Percentiles rank a stretch among this genome's conserved stretches.
These are phyloP conservation scores for Bedellia somnulentella DNA, from an alignment of 2,888 invertebrate genomes.

Conservation along the genomic window DNA sequence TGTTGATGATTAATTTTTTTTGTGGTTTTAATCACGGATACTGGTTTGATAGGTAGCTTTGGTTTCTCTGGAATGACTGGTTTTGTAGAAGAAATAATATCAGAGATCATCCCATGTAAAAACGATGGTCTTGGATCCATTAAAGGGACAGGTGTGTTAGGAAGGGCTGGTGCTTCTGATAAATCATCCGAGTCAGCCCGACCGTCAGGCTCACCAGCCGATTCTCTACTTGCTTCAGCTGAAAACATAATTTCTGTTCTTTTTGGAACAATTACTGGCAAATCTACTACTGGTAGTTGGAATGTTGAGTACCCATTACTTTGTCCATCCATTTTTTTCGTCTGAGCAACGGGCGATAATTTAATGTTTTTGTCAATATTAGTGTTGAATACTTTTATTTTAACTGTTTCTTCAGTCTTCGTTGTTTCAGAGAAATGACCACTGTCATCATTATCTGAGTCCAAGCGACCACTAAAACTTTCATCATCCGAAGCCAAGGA, in stretches of 20 bases:
- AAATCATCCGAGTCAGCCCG: conserved; percentile 78
- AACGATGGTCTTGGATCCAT: conserved; percentile 68
- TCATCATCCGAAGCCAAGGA: conserved; percentile 54
- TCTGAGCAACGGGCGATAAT: conserved; percentile 41
- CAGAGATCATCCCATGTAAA: conserved; percentile 66
- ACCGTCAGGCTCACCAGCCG: conserved; percentile 86
- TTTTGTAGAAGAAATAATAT: conserved; percentile 39
- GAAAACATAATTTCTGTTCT: conserved; percentile 37
- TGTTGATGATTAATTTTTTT: conserved; percentile 30
- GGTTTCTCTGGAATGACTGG: conserved; percentile 77
- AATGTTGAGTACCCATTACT: conserved; percentile 49
- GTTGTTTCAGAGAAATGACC: conserved; percentile 50
- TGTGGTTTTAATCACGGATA: conserved; percentile 55
- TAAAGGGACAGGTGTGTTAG: conserved; percentile 68
- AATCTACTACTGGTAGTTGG: conserved; percentile 48
- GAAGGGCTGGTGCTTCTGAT: conserved; percentile 69
- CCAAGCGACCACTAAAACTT: conserved; percentile 53
- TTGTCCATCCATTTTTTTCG: conserved; percentile 47
- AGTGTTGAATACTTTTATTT: conserved; percentile 52
- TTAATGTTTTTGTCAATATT: conserved; percentile 39
- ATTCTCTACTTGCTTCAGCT: conserved; percentile 70
- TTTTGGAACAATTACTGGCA: conserved; percentile 49
- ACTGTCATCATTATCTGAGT: conserved; percentile 63
- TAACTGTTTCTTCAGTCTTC: conserved; percentile 52
- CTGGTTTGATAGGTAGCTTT: conserved; percentile 55